Evolutionary conservation across 1,140 invertebrate species (phyloP).

Genomic region (Andrena cerasifolii): DNA sequence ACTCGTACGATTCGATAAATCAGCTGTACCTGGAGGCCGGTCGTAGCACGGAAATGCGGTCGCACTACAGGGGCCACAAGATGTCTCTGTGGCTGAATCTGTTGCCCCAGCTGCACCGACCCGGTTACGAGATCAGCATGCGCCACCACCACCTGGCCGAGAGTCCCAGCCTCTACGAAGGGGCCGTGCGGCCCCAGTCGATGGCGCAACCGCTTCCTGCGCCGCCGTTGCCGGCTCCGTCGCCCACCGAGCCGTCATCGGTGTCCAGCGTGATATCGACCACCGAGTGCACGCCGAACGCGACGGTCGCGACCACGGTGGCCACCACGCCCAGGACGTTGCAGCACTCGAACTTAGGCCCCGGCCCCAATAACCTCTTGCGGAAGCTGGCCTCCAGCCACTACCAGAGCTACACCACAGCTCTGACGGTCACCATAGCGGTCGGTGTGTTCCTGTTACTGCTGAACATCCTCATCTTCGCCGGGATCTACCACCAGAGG

Average conservation of each 20-base stretch:
- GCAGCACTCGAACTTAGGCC: conserved; percentile 72
- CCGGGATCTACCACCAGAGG: conserved; percentile 95
- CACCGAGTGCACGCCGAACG: conserved; percentile 80
- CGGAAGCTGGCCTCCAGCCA: conserved; percentile 90
- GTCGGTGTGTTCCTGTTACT: conserved; percentile 94
- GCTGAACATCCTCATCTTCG: conserved; percentile 96
- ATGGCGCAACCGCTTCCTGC: conserved; percentile 84
- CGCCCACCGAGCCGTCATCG: conserved; percentile 79
- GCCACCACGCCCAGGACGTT: conserved; percentile 75
- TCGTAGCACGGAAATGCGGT: conserved; percentile 87
- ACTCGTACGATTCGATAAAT: conserved; percentile 94
- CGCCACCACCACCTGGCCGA: conserved; percentile 90
- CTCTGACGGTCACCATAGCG: conserved; percentile 95
- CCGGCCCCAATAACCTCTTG: conserved; percentile 85
- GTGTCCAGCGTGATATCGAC: conserved; percentile 70
- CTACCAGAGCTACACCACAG: conserved; percentile 94
- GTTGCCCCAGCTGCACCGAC: conserved; percentile 92
- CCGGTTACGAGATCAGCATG: conserved; percentile 89
- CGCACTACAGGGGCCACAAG: conserved; percentile 94
- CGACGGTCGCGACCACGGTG: conserved; percentile 78
- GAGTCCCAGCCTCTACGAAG: conserved; percentile 87
- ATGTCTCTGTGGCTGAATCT: conserved; percentile 96
- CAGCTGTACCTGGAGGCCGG: conserved; percentile 93
- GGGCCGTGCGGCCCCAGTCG: conserved; percentile 87
- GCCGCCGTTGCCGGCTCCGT: conserved; percentile 79